Conservation (phyloP, 2,888 invertebrate genomes). For the Diaperis boleti region DNA sequence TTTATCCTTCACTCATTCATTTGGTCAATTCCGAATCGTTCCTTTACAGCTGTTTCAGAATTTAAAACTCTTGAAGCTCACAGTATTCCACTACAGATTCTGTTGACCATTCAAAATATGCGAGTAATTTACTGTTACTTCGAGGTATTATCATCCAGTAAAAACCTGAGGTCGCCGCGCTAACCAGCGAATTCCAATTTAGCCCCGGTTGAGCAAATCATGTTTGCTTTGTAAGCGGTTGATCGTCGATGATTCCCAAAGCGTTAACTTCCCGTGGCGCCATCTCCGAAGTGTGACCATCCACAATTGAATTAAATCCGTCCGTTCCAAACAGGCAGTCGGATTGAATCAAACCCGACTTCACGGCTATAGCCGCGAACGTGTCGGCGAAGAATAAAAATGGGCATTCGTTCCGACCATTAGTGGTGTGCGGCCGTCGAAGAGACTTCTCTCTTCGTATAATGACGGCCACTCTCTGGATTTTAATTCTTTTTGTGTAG, state of each 20-base stretch:
- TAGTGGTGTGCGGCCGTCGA: constrained; percentile 49
- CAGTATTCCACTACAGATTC: too few species aligned
- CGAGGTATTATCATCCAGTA: background rate
- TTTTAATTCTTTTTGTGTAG: constrained; percentile 63
- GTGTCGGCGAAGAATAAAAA: constrained; percentile 50
- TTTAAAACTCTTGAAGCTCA: too few species aligned
- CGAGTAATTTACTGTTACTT: background rate
- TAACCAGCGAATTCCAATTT: background rate
- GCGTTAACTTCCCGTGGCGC: constrained; percentile 18
- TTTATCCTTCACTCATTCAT: too few species aligned
- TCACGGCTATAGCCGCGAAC: constrained; percentile 25
- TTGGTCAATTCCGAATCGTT: too few species aligned
- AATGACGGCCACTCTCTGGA: constrained; percentile 58
- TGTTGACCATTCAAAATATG: too few species aligned
- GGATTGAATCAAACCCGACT: constrained; percentile 8
- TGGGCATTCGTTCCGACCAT: constrained; percentile 58
- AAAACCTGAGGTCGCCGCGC: background rate
- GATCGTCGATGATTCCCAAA: background rate
- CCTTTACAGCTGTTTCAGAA: too few species aligned
- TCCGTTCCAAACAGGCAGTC: constrained; percentile 14
- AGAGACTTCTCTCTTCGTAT: constrained; percentile 47
- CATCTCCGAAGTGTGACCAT: constrained; percentile 18
- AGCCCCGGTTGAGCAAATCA: background rate
- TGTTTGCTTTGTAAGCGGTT: background rate
- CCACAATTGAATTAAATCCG: constrained; percentile 29